Base-by-base conservation (phyloP, 1,140 invertebrate species). In the Cherax quadricarinatus region DNA sequence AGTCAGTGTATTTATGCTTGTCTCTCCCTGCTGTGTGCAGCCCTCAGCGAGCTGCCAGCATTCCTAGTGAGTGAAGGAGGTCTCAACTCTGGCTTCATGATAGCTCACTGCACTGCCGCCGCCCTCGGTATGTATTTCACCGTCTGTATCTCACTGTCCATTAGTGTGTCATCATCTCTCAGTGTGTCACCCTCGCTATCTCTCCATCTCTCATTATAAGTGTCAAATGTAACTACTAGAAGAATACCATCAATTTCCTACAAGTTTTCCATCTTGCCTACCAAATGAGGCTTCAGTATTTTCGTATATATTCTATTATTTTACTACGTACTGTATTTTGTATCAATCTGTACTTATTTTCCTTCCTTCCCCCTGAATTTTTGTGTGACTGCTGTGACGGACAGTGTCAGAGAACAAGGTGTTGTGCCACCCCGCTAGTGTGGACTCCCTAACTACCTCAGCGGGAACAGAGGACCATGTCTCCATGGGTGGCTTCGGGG, bases 401-500 rank as follows among this genome's bases (percentile, higher is more conserved):
- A 85, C 93, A 96, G 96, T 97, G 66, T 97, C 96, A 2, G 97
- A 97, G 95, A 97, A 97, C 94, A 97, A 97, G 94, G 97, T 97
- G 10, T 94, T 97, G 10, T 97, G 97, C 94, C 97, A 97, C 95
- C 97, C 97, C 14, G 96, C 97, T 9, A 97, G 96, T 21, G 96
- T 97, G 14, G 97, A 97, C 94, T 97, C 96, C 49, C 94, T 97
- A 83, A 96, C 96, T 84, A 97, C 97, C 0, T 97, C 96, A 94
- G 97, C 97, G 21, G 97, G 96, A 51, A 97, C 97, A n/a, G 97
- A 97, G 95, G 97, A 97, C 95, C 97, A 97, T 94, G 97, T 97
- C 57, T 96, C 96, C 0, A 97, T 97, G 97, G 97, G 97, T 53
- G 97, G 97, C 9, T 97, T 97, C 94, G 95, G 97, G 0, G 97